These are phyloP conservation scores for Linyphia triangularis DNA, from an alignment of 2,888 invertebrate genomes.

Conservation along the genomic window DNA sequence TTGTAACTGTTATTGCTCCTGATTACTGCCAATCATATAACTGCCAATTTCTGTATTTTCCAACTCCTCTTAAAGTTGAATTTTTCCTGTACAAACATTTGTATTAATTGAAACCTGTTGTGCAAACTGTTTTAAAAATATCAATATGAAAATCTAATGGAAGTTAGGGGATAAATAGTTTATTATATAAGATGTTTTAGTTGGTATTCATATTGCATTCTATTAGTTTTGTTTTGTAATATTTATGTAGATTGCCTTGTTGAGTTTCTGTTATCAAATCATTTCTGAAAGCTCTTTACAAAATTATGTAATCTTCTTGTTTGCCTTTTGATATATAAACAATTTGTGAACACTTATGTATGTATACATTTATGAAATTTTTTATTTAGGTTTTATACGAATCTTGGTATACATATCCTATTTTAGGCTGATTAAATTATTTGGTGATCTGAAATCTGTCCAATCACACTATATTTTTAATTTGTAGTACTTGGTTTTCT, in stretches of 20 bases:
- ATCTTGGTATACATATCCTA: neutral
- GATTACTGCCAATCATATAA: neutral
- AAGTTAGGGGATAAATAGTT: neutral
- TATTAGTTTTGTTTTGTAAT: constrained; percentile 3
- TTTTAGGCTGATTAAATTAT: neutral
- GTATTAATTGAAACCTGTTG: neutral
- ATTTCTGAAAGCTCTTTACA: neutral
- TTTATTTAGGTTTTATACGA: neutral
- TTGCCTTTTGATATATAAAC: neutral
- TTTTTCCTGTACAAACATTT: neutral
- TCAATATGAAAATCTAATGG: neutral
- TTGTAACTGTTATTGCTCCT: neutral
- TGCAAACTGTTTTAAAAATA: neutral
- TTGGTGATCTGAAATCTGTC: neutral
- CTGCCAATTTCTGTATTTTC: neutral
- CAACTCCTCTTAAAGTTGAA: neutral
- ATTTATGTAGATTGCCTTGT: neutral
- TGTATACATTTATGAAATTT: neutral
- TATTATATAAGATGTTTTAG: neutral
- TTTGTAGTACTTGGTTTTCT: too few relatives aligned
- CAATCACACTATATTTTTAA: too few relatives aligned
- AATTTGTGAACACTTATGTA: too few relatives aligned
- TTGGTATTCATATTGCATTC: neutral
- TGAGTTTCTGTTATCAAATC: neutral
- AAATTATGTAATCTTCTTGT: neutral